These are phyloP conservation scores for Palaemon carinicauda DNA, from an alignment of 1,140 invertebrate genomes.

Conservation along the genomic window DNA sequence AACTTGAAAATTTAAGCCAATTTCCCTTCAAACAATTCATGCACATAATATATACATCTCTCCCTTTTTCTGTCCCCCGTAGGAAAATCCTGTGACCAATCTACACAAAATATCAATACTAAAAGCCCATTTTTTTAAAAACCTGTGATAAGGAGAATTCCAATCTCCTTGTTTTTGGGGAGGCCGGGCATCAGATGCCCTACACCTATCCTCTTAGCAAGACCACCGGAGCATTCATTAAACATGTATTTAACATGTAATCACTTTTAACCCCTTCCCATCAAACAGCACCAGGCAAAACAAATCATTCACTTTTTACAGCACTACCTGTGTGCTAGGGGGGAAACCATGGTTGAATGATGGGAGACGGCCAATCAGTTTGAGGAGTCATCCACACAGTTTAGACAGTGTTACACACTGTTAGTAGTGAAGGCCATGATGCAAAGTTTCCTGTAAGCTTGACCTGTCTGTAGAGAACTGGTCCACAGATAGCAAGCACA, in stretches of 20 bases:
- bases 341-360: not conserved
- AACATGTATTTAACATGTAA: not conserved
- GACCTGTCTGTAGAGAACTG: not conserved
- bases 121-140: constrained; percentile 1
- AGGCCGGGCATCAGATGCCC: constrained; percentile 45
- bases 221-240: not conserved
- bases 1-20: not conserved
- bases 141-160: not conserved
- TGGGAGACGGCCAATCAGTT: not conserved
- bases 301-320: not conserved
- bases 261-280: not conserved
- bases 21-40: not conserved
- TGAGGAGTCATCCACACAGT: constrained; percentile 30
- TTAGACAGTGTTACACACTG: constrained; percentile 55
- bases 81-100: not conserved
- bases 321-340: not conserved
- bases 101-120: not conserved
- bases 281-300: not conserved
- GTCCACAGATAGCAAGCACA: not conserved
- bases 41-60: not conserved
- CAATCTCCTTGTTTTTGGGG: constrained; percentile 2
- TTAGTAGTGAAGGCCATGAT: not conserved
- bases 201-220: constrained; percentile 13
- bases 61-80: too few species aligned
- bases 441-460: not conserved